Percentiles rank a stretch among this genome's conserved stretches.
These are phyloP conservation scores for Ptycholaimellus sp. DNA, from an alignment of 2,888 invertebrate genomes.

Conservation along the genomic window DNA sequence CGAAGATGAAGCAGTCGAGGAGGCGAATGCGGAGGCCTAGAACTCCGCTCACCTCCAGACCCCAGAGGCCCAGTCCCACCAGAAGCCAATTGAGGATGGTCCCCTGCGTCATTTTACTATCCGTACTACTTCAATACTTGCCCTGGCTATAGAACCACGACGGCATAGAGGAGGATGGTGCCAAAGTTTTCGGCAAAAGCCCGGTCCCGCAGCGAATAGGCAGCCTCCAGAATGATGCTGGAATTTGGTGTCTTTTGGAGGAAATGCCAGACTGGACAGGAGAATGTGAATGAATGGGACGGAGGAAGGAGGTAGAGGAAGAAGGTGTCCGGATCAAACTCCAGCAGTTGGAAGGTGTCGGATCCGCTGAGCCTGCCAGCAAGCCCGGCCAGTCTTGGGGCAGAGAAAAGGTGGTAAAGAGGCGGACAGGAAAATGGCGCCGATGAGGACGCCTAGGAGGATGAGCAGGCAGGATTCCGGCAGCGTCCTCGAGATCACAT, in stretches of 20 bases:
- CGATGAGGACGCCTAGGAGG: constrained; percentile 30
- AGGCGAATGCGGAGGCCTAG: constrained; percentile 17
- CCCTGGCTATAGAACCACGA: too few species aligned
- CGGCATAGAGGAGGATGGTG: constrained; percentile 34
- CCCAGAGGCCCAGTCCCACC: constrained; percentile 14
- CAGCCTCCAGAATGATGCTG: constrained; percentile 32
- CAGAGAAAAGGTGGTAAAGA: too few species aligned
- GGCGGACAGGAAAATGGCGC: constrained; percentile 31
- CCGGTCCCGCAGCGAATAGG: constrained; percentile 35
- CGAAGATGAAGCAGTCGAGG: constrained; percentile 30
- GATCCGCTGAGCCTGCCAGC: too few species aligned
- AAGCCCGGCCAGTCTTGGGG: too few species aligned
- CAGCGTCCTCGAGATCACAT: too few species aligned
- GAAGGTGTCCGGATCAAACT: constrained; percentile 30
- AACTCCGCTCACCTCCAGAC: constrained; percentile 10
- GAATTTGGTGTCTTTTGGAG: too few species aligned
- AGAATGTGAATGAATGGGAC: too few species aligned
- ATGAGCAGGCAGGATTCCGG: constrained; percentile 31
- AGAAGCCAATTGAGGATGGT: constrained; percentile 23
- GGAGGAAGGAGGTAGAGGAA: constrained; percentile 35
- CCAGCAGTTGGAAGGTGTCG: constrained; percentile 19
- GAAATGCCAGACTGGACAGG: too few species aligned
- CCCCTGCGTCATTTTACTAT: constrained; percentile 18
- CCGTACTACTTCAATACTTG: too few species aligned
- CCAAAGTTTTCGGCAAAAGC: constrained; percentile 35